Evolutionary conservation across 2,113 vertebrate species (phyloP).

Genomic region (Chionodraco myersi): DNA sequence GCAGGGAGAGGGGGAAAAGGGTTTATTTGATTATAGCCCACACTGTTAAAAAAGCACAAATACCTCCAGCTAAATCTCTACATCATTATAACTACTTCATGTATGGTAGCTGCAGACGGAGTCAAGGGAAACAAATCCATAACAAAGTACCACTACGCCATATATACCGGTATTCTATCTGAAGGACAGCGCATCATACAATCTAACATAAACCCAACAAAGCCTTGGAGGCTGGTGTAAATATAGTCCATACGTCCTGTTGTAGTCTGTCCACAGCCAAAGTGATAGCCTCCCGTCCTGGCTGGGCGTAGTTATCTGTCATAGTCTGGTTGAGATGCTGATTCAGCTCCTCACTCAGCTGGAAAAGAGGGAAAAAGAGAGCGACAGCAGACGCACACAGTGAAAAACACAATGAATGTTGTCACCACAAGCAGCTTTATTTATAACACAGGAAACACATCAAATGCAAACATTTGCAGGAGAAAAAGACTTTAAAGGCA

Average conservation of each 20-base stretch:
- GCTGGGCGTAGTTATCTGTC: slow-evolving; percentile 85
- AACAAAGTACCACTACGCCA: background rate
- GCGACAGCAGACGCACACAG: background rate
- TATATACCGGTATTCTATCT: background rate
- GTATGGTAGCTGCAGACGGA: background rate
- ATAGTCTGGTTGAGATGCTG: slow-evolving; percentile 86
- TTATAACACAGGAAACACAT: background rate
- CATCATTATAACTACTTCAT: slow-evolving; percentile 7
- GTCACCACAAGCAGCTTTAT: background rate
- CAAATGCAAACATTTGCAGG: background rate
- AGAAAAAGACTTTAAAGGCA: slow-evolving; percentile 4
- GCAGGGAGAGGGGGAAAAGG: background rate
- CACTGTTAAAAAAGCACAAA: background rate
- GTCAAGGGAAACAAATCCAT: too few species aligned
- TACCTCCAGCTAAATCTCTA: background rate
- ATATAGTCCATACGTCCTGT: slow-evolving; percentile 84
- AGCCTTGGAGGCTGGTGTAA: background rate
- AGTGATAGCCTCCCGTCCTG: slow-evolving; percentile 82
- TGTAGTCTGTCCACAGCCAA: slow-evolving; percentile 86
- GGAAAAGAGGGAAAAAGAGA: slow-evolving; percentile 23
- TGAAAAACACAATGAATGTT: slow-evolving; percentile 2
- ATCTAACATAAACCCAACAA: slow-evolving; percentile 13
- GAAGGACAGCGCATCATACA: background rate
- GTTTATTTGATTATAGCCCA: background rate
- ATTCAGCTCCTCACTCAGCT: slow-evolving; percentile 90